Evolutionary conservation across 2,888 invertebrate species (phyloP).

Genomic region (Tridacna crocea): DNA sequence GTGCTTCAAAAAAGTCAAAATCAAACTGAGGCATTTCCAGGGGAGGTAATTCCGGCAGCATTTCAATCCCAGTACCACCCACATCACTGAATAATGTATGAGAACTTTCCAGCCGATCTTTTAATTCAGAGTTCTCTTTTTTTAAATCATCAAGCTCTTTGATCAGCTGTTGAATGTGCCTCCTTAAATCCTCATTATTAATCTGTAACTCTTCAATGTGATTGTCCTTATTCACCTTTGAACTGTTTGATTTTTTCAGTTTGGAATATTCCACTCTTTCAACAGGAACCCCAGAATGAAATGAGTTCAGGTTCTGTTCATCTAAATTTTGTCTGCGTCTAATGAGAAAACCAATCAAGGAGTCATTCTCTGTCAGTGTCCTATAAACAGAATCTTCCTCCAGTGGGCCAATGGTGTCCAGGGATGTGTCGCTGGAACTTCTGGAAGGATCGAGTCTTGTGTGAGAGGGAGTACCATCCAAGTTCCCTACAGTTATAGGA

Average conservation of each 20-base stretch:
- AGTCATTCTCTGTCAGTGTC: slow-evolving; percentile 59
- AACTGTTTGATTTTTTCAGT: slow-evolving; percentile 11
- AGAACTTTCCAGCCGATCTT: slow-evolving; percentile 49
- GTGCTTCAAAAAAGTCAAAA: slow-evolving; percentile 79
- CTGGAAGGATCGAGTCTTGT: slow-evolving; percentile 18
- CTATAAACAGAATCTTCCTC: slow-evolving; percentile 56
- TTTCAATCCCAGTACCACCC: slow-evolving; percentile 83
- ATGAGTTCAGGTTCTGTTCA: slow-evolving; percentile 41
- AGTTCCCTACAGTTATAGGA: slow-evolving; percentile 42
- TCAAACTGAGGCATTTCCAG: slow-evolving; percentile 88
- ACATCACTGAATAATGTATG: slow-evolving; percentile 62
- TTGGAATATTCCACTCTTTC: slow-evolving; percentile 54
- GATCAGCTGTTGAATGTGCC: slow-evolving; percentile 74
- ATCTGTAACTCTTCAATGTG: slow-evolving; percentile 76
- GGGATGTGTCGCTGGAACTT: slow-evolving; percentile 21
- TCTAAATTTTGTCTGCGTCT: slow-evolving; percentile 54
- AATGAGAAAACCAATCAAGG: slow-evolving; percentile 54
- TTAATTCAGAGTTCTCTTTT: slow-evolving; percentile 64
- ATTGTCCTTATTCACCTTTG: not conserved
- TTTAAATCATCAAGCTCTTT: slow-evolving; percentile 74
- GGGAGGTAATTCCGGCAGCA: slow-evolving; percentile 86
- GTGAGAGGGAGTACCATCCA: slow-evolving; percentile 28
- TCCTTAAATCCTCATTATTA: slow-evolving; percentile 79
- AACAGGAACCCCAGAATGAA: slow-evolving; percentile 63
- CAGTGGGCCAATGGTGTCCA: slow-evolving; percentile 28